phyloP scores from a whole-genome alignment of 2,888 invertebrate genomes.

The Xanthorhoe designata region DNA sequence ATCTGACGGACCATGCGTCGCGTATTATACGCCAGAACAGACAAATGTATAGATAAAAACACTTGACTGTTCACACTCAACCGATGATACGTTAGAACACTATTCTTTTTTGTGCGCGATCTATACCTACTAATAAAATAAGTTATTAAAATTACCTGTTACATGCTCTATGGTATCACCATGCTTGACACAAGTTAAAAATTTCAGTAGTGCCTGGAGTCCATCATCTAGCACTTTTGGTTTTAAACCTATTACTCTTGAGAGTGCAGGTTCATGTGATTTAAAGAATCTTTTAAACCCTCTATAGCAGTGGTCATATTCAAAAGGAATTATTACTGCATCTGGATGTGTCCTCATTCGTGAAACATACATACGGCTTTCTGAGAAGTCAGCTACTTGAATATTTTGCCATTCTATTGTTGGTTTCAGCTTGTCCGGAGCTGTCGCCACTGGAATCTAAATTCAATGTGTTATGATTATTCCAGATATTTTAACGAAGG shows the following conservation, averaged over 20 bases:
- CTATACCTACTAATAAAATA: too few species aligned
- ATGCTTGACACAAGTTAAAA: slow-evolving; percentile 58
- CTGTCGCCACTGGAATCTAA: slow-evolving; percentile 62
- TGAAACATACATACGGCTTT: slow-evolving; percentile 84
- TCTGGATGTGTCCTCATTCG: slow-evolving; percentile 57
- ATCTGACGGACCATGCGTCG: too few species aligned
- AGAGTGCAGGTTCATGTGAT: slow-evolving; percentile 64
- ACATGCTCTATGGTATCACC: slow-evolving; percentile 68
- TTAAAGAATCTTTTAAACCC: slow-evolving; percentile 66
- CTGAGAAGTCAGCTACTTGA: slow-evolving; percentile 88
- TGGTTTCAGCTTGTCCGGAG: slow-evolving; percentile 68
- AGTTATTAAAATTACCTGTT: slow-evolving; percentile 60
- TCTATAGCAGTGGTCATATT: slow-evolving; percentile 51
- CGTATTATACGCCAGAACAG: too few species aligned
- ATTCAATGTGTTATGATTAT: background rate
- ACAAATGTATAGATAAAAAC: too few species aligned
- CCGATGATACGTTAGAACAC: too few species aligned
- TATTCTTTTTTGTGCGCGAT: too few species aligned
- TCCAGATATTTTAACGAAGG: too few species aligned
- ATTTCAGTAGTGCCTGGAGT: slow-evolving; percentile 48
- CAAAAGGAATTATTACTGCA: slow-evolving; percentile 51
- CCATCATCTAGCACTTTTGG: slow-evolving; percentile 23
- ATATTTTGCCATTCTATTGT: slow-evolving; percentile 88
- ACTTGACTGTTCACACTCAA: too few species aligned
- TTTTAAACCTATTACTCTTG: slow-evolving; percentile 66